Evolutionary conservation across 2,797 vertebrate species (phyloP), one percentile per base, ranked within the genome.

Genomic region (Danio jaintianensis): DNA sequence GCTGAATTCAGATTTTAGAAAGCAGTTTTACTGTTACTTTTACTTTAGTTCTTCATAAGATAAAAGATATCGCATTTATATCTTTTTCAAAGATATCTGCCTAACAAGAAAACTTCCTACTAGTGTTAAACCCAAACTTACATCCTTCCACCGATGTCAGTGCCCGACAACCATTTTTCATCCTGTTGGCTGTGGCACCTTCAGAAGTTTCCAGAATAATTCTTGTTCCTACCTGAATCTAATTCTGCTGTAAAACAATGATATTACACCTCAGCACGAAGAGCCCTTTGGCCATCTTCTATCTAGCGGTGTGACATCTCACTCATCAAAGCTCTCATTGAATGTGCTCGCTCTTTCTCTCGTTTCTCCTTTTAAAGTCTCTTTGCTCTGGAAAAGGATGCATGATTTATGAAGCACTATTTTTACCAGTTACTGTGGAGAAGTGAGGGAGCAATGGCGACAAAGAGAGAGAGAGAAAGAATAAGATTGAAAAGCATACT

Each of bases 401-500:
- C 93, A 94, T 94, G 93, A 94, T 95, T 95, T 94, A 95, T 95
- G 93, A 94, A 93, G 93, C 88, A 91, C 94, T 95, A 94, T 95
- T 95, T 95, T 95, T 94, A 94, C 90, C 93, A 76, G 91, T 91
- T 92, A 92, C 93, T 20, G 88, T 88, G 91, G 88, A 92, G 90
- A 90, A 91, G 83, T 64, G 79, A 83, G 76, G 48, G 84, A 86
- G 66, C 82, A 73, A 52, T 55, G 74, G 72, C 55, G 50, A 53
- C 78, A 47, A 73, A 66, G 63, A 78, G 45, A 56, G 58, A 61
- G 45, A 75, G 52, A 55, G 59, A 73, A 61, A 73, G 75, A 73
- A 82, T 16, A 80, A 85, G 83, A 88, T 87, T 84, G 84, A 83
- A 38, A 69, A 61, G 62, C 36, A 47, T n/a, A 42, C 67, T 82